Evolutionary conservation across 2,797 vertebrate genomes (phyloP).

Genomic region (Neosalanx taihuensis): DNA sequence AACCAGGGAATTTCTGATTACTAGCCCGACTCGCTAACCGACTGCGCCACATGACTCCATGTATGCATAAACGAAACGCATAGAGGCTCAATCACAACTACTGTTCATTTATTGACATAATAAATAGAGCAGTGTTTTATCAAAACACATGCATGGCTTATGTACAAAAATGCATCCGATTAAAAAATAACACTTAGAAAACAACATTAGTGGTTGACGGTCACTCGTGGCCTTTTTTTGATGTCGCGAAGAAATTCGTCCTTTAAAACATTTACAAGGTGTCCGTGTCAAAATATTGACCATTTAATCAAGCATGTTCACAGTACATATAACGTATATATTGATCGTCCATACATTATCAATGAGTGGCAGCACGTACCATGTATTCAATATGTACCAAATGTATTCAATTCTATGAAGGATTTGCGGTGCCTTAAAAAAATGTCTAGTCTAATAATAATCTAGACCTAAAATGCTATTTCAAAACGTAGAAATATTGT

Average conservation of each 20-base stretch:
- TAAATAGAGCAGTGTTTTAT: slow-evolving; percentile 77
- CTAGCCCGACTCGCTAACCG: no score
- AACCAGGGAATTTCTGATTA: no score
- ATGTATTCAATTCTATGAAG: slow-evolving; percentile 51
- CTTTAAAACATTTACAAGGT: slow-evolving; percentile 53
- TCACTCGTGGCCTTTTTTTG: slow-evolving; percentile 36
- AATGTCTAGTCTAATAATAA: slow-evolving; percentile 61
- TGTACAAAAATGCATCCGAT: slow-evolving; percentile 74
- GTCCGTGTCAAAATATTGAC: slow-evolving; percentile 41
- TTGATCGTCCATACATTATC: slow-evolving; percentile 32
- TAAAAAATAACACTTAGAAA: slow-evolving; percentile 73
- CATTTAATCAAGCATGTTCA: slow-evolving; percentile 49
- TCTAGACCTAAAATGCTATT: slow-evolving; percentile 49
- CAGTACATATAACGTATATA: slow-evolving; percentile 45
- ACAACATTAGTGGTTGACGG: slow-evolving; percentile 58
- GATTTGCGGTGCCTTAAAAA: slow-evolving; percentile 51
- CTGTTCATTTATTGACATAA: slow-evolving; percentile 74
- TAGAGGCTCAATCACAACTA: slow-evolving; percentile 34
- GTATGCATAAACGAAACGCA: slow-evolving; percentile 17
- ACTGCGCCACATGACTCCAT: no score
- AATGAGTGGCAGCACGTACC: slow-evolving; percentile 49
- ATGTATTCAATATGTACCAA: slow-evolving; percentile 14
- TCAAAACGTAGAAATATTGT: slow-evolving; percentile 60
- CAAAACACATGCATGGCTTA: slow-evolving; percentile 74
- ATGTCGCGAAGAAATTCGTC: slow-evolving; percentile 40